These are phyloP conservation scores for Ditylenchus weischeri DNA, from an alignment of 2,888 invertebrate species.

Conservation along the genomic window DNA sequence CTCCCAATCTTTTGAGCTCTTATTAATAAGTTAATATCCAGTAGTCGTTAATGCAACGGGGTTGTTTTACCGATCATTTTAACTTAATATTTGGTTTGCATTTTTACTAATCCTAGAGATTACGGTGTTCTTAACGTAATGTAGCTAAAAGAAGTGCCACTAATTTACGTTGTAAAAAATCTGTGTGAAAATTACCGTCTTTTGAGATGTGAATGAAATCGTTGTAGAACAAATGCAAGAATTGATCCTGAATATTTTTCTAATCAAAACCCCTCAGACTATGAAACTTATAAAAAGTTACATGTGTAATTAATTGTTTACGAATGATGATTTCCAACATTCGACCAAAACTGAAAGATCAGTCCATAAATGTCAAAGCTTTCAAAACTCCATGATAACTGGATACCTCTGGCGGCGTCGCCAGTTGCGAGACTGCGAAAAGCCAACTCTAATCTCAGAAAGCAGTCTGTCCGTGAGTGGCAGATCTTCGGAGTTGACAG, in stretches of 20 bases:
- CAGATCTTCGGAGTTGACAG: slow-evolving; percentile 3
- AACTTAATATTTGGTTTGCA: too few relatives aligned
- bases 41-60: too few relatives aligned
- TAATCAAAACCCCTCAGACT: too few relatives aligned
- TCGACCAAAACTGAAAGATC: slow-evolving; percentile 25
- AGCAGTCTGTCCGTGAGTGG: slow-evolving; percentile 33
- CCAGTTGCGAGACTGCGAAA: slow-evolving; percentile 31
- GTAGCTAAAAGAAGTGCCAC: not conserved
- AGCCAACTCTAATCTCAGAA: slow-evolving; percentile 28
- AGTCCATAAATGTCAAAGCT: not conserved
- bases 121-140: too few relatives aligned
- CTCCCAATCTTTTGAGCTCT: too few relatives aligned
- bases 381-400: slow-evolving; percentile 3
- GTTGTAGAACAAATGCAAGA: slow-evolving; percentile 26
- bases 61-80: too few relatives aligned
- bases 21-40: too few relatives aligned
- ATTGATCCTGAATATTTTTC: slow-evolving; percentile 11
- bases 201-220: slow-evolving; percentile 32
- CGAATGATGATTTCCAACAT: slow-evolving; percentile 18
- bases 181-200: slow-evolving; percentile 27
- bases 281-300: too few relatives aligned
- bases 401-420: slow-evolving; percentile 29
- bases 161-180: slow-evolving; percentile 6
- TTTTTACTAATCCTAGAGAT: too few relatives aligned
- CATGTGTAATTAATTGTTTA: slow-evolving; percentile 8